Conservation (phyloP, 2,113 vertebrate genomes). For the Gymnocephalus cernua region DNA sequence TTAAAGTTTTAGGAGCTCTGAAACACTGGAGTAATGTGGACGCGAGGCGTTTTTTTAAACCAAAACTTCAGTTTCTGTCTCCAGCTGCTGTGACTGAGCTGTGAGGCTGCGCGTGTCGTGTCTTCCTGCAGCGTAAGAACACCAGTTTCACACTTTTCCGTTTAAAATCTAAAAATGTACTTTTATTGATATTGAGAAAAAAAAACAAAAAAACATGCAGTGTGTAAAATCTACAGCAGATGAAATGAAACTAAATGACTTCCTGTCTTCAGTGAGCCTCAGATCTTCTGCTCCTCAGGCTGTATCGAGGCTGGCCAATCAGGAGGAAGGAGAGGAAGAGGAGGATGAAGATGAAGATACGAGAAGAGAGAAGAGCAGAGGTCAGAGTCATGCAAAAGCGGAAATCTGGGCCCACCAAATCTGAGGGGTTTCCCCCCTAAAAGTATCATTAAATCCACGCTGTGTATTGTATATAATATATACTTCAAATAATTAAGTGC, state of each 20-base stretch:
- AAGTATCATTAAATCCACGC: too few species aligned
- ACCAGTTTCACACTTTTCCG: background rate
- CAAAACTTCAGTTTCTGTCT: too few species aligned
- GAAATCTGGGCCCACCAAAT: too few species aligned
- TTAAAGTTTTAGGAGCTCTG: too few species aligned
- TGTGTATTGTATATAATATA: too few species aligned
- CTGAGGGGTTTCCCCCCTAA: too few species aligned
- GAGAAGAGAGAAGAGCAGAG: background rate
- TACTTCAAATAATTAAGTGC: too few species aligned
- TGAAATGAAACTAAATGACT: background rate
- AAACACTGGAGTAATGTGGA: too few species aligned
- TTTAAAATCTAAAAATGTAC: background rate
- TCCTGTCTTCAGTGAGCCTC: background rate
- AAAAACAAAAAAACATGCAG: background rate
- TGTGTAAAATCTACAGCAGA: background rate
- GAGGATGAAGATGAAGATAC: background rate
- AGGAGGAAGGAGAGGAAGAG: background rate
- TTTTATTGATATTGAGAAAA: slow-evolving; percentile 34
- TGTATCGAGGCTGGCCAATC: slow-evolving; percentile 75
- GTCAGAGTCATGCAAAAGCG: slow-evolving; percentile 29
- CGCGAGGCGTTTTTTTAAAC: too few species aligned
- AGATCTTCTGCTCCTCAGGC: slow-evolving; percentile 75
- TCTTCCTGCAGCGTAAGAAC: background rate
- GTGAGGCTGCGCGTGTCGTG: too few species aligned
- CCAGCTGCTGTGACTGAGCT: background rate